A percentile compares a stretch with the other conserved stretches of the same genome.
Conservation (phyloP, 2,113 vertebrate species). For the Peromyscus californicus region DNA sequence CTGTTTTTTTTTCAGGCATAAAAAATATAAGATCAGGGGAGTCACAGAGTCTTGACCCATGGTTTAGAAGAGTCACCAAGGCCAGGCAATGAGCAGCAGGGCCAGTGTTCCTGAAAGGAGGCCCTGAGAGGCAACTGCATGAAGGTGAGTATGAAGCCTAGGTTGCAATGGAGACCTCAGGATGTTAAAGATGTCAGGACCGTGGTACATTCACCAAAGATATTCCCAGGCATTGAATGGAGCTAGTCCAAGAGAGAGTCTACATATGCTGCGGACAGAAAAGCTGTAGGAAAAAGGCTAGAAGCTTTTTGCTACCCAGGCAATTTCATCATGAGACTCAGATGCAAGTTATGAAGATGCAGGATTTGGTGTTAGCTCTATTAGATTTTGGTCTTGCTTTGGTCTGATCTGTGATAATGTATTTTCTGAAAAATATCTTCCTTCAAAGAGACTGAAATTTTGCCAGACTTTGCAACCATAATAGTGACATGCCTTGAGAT, state of each 20-base stretch:
- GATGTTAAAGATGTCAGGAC: neutral
- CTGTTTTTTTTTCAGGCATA: neutral
- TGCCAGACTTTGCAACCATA: neutral
- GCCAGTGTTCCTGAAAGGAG: neutral
- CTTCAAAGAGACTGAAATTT: neutral
- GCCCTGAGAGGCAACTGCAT: neutral
- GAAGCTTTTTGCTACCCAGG: too few species aligned
- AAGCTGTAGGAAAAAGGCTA: neutral
- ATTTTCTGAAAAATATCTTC: neutral
- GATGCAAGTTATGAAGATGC: neutral
- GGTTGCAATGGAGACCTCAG: neutral
- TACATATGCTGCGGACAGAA: neutral
- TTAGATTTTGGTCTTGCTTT: neutral
- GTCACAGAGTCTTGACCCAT: neutral
- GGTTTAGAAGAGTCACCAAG: neutral
- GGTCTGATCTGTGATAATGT: neutral
- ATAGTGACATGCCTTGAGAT: neutral
- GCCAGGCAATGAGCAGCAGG: neutral
- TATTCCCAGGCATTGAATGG: neutral
- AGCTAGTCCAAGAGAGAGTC: neutral
- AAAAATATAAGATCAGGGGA: neutral
- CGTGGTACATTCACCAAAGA: too few species aligned
- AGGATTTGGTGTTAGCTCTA: neutral
- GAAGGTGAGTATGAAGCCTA: neutral
- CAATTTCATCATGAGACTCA: neutral